Base-by-base conservation (phyloP, 35 echinoderm and acorn worm genomes). In the Eucidaris tribuloides region DNA sequence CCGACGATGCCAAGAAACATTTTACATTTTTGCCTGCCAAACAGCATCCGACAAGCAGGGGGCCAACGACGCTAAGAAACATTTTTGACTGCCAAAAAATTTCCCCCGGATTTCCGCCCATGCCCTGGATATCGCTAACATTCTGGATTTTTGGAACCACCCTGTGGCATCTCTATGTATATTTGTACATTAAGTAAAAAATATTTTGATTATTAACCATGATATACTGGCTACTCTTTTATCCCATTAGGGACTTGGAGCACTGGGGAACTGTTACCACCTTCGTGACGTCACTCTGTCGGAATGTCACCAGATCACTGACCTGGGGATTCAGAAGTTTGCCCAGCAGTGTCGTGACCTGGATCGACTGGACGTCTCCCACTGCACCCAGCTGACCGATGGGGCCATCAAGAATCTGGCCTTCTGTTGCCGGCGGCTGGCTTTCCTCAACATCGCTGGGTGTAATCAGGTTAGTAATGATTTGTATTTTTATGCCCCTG, bases 241-340 rank as follows among this genome's bases (percentile, higher is more conserved):
- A n/a, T n/a, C n/a, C n/a, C n/a, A n/a, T 0, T 63, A 99, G 96
- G 96, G 96, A 43, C 85, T 99, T 24, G 96, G 91, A 40, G 90
- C 96, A 30, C 46, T 99, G 23, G 96, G 96, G 7, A 93, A 93
- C 82, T 89, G 89, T 71, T 45, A 79, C 19, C 84, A 50, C 25
- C 84, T 93, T 19, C 56, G 90, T 23, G 96, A 99, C 58, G 91
- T 88, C 19, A 88, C 89, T 3, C 20, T 93, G 9, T 88, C 96
- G 0, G 96, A 93, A 74, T 99, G 96, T 46, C 89, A 74, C 40
- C 96, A 99, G 79, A 93, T 99, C 42, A 99, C 96, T 2, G 96
- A 99, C 50, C 81, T 99, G 5, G 96, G 96, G 0, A 57, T 99
- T 7, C 96, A 99, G 83, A 99, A 99, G 84, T 99, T 99, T 90